These are phyloP conservation scores for Pogona vitticeps DNA, from an alignment of 2,113 vertebrate genomes.

Conservation along the genomic window DNA sequence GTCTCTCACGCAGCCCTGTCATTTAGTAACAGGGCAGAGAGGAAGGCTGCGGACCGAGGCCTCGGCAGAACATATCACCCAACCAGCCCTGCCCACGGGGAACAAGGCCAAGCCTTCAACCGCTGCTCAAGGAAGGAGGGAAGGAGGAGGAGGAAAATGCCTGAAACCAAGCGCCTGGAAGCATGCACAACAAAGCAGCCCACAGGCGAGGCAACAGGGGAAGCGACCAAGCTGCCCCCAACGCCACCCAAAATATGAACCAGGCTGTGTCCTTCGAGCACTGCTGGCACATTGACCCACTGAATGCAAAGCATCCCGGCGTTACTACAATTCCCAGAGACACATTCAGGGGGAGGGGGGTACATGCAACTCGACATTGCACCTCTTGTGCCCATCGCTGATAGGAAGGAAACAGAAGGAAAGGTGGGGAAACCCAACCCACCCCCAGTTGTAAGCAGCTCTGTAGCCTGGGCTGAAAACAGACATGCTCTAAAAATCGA, in stretches of 20 bases:
- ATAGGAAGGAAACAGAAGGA: neutral
- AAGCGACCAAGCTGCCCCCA: neutral
- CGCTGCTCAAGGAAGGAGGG: neutral
- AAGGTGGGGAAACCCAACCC: neutral
- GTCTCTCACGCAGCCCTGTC: slow-evolving; percentile 6
- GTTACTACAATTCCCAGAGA: neutral
- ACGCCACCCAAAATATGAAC: neutral
- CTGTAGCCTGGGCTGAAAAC: neutral
- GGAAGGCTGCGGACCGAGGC: neutral
- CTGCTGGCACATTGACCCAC: no score
- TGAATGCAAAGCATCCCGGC: neutral
- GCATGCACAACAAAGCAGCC: slow-evolving; percentile 40
- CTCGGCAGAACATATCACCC: neutral
- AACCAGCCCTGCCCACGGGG: neutral
- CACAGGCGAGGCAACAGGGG: slow-evolving; percentile 35
- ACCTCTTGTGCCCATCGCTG: no score
- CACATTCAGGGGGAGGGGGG: no score
- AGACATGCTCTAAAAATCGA: neutral
- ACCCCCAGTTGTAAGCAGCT: no score
- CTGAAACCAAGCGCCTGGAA: slow-evolving; percentile 1
- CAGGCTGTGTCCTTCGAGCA: rapidly evolving
- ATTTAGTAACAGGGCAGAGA: slow-evolving; percentile 33
- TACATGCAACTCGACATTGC: neutral
- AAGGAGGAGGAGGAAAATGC: neutral
- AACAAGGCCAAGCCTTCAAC: slow-evolving; percentile 18